Conservation (phyloP, 2,113 vertebrate species). For the Semnopithecus entellus region DNA sequence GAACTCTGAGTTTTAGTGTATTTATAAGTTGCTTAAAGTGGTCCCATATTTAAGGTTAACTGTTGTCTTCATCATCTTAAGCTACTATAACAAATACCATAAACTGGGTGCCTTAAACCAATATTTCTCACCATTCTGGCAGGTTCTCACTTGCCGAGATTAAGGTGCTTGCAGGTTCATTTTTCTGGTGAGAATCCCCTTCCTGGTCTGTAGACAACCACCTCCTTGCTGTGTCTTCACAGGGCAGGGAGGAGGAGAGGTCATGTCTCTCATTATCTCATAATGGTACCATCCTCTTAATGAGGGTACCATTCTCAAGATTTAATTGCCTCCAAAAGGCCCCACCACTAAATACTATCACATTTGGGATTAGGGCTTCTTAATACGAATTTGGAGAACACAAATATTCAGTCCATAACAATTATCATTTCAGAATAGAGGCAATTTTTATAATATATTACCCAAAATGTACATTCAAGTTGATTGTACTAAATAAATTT, state of each 20-base stretch:
- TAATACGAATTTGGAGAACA: neutral
- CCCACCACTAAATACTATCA: neutral
- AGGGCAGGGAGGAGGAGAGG: neutral
- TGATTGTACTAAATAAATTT: constrained; percentile 20
- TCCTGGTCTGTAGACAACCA: neutral
- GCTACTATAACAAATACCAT: neutral
- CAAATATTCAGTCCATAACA: neutral
- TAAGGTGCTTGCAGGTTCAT: neutral
- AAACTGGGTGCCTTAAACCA: neutral
- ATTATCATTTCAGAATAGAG: neutral
- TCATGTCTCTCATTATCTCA: neutral
- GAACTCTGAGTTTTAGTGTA: neutral
- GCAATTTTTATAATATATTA: neutral
- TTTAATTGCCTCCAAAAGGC: neutral
- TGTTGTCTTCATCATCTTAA: neutral
- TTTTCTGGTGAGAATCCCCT: neutral
- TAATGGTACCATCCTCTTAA: neutral
- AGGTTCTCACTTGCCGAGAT: neutral
- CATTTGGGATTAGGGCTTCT: neutral
- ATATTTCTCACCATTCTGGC: neutral
- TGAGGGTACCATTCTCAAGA: neutral
- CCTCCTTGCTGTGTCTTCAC: neutral
- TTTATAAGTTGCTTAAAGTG: neutral
- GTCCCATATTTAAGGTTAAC: neutral
- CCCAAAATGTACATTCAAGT: neutral